These are phyloP conservation scores for Lepus europaeus DNA, from an alignment of 2,113 vertebrate species.

Conservation along the genomic window DNA sequence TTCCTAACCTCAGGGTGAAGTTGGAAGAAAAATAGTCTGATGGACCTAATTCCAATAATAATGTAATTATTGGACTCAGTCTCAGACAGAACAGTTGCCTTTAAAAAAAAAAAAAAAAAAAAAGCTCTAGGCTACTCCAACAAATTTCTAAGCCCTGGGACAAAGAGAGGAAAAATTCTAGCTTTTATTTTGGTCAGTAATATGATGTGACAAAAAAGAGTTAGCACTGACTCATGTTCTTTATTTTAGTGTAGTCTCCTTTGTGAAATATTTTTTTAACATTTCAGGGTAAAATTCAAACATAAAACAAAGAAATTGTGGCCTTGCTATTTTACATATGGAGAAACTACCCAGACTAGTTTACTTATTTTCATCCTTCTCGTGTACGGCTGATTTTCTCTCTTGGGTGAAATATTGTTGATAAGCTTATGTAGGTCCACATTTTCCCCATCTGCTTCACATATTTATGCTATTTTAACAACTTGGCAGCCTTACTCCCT, in stretches of 20 bases:
- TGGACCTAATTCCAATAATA: neutral
- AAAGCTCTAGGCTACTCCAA: neutral
- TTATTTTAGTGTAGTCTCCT: constrained; percentile 43
- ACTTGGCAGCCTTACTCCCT: neutral
- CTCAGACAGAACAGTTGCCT: neutral
- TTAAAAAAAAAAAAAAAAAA: neutral
- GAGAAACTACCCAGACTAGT: neutral
- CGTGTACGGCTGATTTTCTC: neutral
- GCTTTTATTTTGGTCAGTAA: neutral
- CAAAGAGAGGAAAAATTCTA: neutral
- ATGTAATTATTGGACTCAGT: neutral
- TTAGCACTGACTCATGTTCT: neutral
- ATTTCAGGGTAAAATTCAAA: constrained; percentile 49
- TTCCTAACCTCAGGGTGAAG: neutral
- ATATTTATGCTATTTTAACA: neutral
- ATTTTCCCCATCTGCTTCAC: neutral
- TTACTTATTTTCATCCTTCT: neutral
- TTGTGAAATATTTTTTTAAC: constrained; percentile 39
- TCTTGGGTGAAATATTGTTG: neutral
- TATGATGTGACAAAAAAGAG: neutral
- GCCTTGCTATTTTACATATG: neutral
- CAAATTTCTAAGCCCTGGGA: neutral
- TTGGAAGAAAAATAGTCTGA: neutral
- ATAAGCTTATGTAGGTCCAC: neutral
- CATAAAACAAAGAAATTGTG: neutral